phyloP scores from a whole-genome alignment of 2,797 vertebrate genomes.

The Sebastes glaucus region DNA sequence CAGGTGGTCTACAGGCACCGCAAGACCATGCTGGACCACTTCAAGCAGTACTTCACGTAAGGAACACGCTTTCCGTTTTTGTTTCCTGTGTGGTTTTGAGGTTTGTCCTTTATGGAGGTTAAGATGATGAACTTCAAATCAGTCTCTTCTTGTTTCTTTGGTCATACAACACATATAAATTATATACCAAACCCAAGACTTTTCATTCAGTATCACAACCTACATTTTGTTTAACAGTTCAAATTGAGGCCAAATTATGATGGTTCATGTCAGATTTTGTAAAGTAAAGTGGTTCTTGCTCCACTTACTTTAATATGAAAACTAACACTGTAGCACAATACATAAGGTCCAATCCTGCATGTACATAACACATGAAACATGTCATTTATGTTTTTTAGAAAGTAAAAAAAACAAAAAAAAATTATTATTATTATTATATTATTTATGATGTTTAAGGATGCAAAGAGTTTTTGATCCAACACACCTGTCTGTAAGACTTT shows the following conservation, averaged over 20 bases:
- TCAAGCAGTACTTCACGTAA: conserved; percentile 88
- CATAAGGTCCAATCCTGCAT: not conserved
- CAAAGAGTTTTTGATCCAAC: not conserved
- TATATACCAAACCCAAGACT: too few species aligned
- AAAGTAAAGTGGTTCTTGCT: not conserved
- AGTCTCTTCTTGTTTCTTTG: not conserved
- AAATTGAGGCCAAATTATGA: not conserved
- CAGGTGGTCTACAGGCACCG: conserved; percentile 84
- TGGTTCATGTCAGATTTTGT: not conserved
- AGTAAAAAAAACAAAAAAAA: not conserved
- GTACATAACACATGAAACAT: not conserved
- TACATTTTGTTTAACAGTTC: not conserved
- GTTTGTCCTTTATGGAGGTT: not conserved
- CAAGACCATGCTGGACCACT: conserved; percentile 86
- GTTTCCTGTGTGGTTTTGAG: not conserved
- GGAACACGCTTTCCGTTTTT: conserved; percentile 32
- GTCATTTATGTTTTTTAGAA: not conserved
- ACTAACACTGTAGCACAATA: not conserved
- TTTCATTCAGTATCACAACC: not conserved
- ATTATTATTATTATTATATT: too few species aligned
- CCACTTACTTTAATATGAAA: not conserved
- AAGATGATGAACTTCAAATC: not conserved
- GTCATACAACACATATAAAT: not conserved
- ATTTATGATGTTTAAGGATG: too few species aligned
- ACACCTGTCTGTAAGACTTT: not conserved